Percentiles rank a stretch among this genome's conserved stretches.
Evolutionary conservation across 2,797 vertebrate species (phyloP).

Genomic region (Holocentrus rufus): DNA sequence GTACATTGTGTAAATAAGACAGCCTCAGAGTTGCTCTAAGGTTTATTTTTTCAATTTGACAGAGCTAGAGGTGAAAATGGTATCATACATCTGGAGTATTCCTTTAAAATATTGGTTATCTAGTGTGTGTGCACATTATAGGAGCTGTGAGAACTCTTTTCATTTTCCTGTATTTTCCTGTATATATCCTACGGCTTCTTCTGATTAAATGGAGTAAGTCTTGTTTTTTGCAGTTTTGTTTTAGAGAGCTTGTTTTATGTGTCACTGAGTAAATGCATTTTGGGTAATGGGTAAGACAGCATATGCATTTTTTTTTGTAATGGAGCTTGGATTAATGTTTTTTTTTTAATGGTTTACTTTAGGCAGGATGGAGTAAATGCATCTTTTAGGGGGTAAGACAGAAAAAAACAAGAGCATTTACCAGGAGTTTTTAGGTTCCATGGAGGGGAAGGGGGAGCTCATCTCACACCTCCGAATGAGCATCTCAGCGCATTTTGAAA

Average conservation of each 20-base stretch:
- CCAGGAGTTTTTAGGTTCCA: neutral
- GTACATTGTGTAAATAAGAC: no score
- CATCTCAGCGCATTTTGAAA: slow-evolving; percentile 41
- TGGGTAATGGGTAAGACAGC: neutral
- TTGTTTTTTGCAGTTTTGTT: neutral
- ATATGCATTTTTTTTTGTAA: neutral
- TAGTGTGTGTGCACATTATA: neutral
- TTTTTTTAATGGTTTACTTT: neutral
- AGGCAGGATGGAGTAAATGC: neutral
- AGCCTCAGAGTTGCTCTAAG: no score
- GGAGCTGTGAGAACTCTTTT: neutral
- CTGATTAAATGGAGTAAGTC: neutral
- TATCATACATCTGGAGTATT: no score
- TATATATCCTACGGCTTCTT: neutral
- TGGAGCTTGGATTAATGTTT: neutral
- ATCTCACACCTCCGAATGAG: slow-evolving; percentile 13
- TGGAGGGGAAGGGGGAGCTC: neutral
- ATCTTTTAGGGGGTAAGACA: neutral
- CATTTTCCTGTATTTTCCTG: neutral
- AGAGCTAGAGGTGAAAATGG: no score
- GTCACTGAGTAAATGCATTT: neutral
- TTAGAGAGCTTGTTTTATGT: neutral
- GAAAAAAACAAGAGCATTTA: neutral
- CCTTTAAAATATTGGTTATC: neutral
- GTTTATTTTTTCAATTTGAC: no score